Evolutionary conservation across 2,888 invertebrate species (phyloP), one percentile per base, ranked within the genome.

Genomic region (Stenoptilia bipunctidactyla): DNA sequence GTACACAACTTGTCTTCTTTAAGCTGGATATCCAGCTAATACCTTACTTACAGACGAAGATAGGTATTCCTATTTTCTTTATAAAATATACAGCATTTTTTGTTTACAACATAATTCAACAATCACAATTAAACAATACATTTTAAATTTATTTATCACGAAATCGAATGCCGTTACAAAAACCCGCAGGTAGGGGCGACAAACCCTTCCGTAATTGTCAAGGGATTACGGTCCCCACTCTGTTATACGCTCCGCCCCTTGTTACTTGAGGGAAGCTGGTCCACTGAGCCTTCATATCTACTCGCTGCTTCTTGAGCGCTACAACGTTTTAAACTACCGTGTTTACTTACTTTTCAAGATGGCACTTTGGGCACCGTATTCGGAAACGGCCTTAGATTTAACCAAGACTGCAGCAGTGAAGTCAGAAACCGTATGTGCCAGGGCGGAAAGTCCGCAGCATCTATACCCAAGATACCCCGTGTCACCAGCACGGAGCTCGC

Each of bases 311-410:
- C n/a, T 30, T 30, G 30, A 8, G n/a, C 9, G 30, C 30, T 4
- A 30, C 4, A 8, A 30, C 2, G 6, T 30, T n/a, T 30, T 9
- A 25, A 30, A 30, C 9, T 8, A 30, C 30, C 30, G 6, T 30
- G n/a, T 20, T 8, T 20, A 30, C 3, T 13, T 34, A 13, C 13
- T 3, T 9, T 14, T 13, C 53, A 49, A 20, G 36, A 77, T 77
- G 77, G 61, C 75, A 40, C 46, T 75, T 44, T 77, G 76, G 77
- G 75, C 72, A 36, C 76, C 77, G 15, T 76, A 76, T 60, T 58
- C 61, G 15, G 75, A 73, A 39, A 59, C 71, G 52, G 57, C 74
- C 2, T 43, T 79, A 38, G 77, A 79, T 42, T 59, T 76, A 20
- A 72, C 59, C 44, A 63, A 56, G 39, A 39, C 52, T 15, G 45